phyloP scores from a whole-genome alignment of 1,140 invertebrate species.

The Apolygus lucorum region DNA sequence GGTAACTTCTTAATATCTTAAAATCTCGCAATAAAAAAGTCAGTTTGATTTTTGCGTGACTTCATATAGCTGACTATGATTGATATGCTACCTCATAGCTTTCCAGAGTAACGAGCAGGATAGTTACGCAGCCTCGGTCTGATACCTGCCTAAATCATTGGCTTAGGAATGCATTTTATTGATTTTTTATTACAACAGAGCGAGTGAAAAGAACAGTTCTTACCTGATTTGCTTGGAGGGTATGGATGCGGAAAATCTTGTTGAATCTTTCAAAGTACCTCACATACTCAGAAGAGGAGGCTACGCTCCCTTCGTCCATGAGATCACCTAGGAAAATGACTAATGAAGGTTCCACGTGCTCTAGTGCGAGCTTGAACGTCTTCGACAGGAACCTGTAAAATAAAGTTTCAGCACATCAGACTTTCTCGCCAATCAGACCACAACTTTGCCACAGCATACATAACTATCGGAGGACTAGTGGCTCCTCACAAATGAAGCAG shows the following conservation, averaged over 20 bases:
- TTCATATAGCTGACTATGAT: no score
- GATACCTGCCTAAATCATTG: background rate
- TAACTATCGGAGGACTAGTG: no score
- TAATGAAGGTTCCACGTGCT: slow-evolving; percentile 71
- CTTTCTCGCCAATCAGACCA: no score
- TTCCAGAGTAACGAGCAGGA: no score
- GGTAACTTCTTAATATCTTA: no score
- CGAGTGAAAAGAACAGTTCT: background rate
- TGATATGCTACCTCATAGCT: no score
- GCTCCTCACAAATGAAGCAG: no score
- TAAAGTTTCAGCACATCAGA: no score
- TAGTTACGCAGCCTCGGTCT: no score
- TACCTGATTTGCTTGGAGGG: slow-evolving; percentile 26
- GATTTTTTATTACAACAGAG: background rate
- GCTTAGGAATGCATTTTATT: background rate
- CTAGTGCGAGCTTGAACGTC: slow-evolving; percentile 63
- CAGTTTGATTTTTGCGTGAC: no score
- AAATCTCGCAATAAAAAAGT: no score
- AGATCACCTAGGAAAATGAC: slow-evolving; percentile 84
- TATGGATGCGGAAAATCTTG: slow-evolving; percentile 50
- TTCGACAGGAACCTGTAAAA: slow-evolving; percentile 63
- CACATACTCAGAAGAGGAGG: slow-evolving; percentile 56
- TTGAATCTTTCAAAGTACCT: slow-evolving; percentile 59
- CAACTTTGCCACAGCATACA: no score
- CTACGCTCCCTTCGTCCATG: slow-evolving; percentile 82